Evolutionary conservation across 2,797 vertebrate genomes (phyloP), one percentile per base, ranked within the genome.

Genomic region (Linurgus olivaceus): DNA sequence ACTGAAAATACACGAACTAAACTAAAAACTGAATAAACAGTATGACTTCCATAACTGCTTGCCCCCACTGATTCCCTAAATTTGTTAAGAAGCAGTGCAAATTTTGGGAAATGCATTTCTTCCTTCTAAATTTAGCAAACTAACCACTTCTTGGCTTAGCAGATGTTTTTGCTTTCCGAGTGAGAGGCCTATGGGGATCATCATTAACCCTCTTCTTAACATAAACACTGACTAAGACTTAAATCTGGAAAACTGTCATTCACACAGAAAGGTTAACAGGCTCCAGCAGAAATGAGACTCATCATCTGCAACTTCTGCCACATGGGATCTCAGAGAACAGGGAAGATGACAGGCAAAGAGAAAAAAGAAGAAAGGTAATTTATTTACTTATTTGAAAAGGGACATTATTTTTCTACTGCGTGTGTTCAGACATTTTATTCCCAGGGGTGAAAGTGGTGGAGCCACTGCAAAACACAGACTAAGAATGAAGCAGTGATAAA

Each of bases 71-170:
- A 40, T 52, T 92, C 80, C 87, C 52, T 78, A 71, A 44, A 94
- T 86, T 83, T 77, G 59, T 84, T 82, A 95, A 77, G 72, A 37
- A 90, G 83, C 75, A 81, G 82, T 76, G 42, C 28, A 55, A 93
- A 96, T 93, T 96, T 97, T 94, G 93, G 86, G 89, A 94, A 96
- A 92, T 81, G 59, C 72, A 44, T 92, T 75, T 94, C 87, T 97
- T 91, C 52, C 18, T 81, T 87, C 94, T 97, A 97, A 95, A 96
- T 96, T 96, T 96, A 97, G 95, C 75, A 79, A 91, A 94, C 72
- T 80, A 97, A 96, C 92, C 87, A 91, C 88, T 96, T 96, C 93
- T 93, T 97, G 92, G 91, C 89, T 92, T 55, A 95, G 87, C 90
- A 97, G 90, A 95, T 97, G 93, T 96, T 96, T 96, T 97, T 96